Conservation (phyloP, 2,113 vertebrate species). For the Progne subis region DNA sequence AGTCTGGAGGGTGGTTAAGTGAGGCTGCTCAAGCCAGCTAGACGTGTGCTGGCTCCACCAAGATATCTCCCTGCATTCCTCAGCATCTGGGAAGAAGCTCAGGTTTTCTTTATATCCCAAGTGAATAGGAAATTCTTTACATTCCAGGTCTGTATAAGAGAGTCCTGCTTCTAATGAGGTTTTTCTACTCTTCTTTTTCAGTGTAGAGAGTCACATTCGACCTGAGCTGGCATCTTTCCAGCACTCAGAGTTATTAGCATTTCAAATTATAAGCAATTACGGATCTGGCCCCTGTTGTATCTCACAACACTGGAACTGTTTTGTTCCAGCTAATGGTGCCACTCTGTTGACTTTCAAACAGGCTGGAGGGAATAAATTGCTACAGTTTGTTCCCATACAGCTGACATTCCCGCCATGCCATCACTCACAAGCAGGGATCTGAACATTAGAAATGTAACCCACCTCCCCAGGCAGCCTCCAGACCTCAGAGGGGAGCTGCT, state of each 20-base stretch:
- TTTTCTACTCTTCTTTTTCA: slow-evolving; percentile 1
- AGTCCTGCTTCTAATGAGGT: neutral
- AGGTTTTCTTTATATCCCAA: slow-evolving; percentile 46
- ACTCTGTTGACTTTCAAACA: slow-evolving; percentile 16
- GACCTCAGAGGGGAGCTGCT: neutral
- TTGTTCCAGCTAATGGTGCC: neutral
- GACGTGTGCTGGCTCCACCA: neutral
- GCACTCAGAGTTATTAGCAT: neutral
- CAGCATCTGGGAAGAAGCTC: neutral
- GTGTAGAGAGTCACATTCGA: neutral
- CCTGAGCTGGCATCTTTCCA: slow-evolving; percentile 15
- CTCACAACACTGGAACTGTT: neutral
- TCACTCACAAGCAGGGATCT: slow-evolving; percentile 54
- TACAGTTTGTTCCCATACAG: slow-evolving; percentile 63
- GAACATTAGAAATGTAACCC: slow-evolving; percentile 54
- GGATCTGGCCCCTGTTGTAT: neutral
- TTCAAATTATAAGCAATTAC: neutral
- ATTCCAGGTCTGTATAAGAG: slow-evolving; percentile 43
- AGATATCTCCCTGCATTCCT: neutral
- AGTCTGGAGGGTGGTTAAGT: neutral
- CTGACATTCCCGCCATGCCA: slow-evolving; percentile 69
- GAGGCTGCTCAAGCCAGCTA: neutral
- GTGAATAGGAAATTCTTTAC: slow-evolving; percentile 63
- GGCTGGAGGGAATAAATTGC: slow-evolving; percentile 38
- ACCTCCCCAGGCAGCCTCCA: slow-evolving; percentile 56